Conservation (phyloP, 2,888 invertebrate species). For the Seira ritae region DNA sequence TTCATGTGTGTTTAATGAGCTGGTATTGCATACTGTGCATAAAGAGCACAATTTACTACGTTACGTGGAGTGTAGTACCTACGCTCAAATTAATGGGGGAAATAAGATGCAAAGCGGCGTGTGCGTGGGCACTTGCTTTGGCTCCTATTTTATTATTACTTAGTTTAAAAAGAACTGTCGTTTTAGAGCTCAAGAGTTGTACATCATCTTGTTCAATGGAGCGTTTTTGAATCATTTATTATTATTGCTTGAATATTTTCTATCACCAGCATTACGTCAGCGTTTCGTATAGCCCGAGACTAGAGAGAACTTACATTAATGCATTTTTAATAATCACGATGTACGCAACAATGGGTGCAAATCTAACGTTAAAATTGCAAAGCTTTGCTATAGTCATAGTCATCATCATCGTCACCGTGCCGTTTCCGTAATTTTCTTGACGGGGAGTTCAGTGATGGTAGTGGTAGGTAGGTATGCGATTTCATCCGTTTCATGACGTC, state of each 20-base stretch:
- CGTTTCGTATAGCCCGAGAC: no score
- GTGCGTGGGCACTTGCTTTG: constrained; percentile 71
- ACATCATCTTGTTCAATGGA: constrained; percentile 6
- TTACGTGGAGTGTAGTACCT: background rate
- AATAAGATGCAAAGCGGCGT: constrained; percentile 45
- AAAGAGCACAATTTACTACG: background rate
- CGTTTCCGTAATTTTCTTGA: no score
- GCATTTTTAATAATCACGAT: no score
- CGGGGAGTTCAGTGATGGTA: no score
- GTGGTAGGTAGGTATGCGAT: no score
- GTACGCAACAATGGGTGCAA: no score
- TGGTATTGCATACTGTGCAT: constrained; percentile 5
- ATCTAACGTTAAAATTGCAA: background rate
- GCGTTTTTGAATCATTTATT: background rate
- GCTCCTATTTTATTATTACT: constrained; percentile 1
- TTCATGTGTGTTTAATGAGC: constrained; percentile 13
- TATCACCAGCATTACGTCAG: no score
- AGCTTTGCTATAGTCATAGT: constrained; percentile 30
- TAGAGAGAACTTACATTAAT: no score
- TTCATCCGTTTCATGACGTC: no score
- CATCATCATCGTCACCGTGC: constrained; percentile 26
- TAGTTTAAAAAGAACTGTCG: background rate
- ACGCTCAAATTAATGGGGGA: constrained; percentile 22
- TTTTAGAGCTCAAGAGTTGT: constrained; percentile 15
- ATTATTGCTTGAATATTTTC: no score